Evolutionary conservation across 2,113 vertebrate genomes (phyloP).

Genomic region (Aleadryas rufinucha): DNA sequence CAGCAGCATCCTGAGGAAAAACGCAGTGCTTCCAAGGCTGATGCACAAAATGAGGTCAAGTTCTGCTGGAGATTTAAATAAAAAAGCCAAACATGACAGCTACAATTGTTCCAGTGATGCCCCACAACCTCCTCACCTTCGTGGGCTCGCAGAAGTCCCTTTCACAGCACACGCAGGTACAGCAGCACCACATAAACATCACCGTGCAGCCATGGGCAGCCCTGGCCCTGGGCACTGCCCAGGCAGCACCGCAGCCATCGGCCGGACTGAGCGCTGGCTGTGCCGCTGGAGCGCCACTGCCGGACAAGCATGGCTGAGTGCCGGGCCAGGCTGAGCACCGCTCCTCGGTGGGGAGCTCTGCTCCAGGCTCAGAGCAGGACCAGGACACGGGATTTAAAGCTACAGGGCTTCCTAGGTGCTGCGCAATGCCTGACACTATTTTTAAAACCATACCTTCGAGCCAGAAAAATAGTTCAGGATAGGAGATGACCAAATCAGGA

Average conservation of each 20-base stretch:
- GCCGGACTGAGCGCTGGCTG: neutral
- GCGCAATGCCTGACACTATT: neutral
- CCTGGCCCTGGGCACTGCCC: neutral
- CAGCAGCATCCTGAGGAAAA: neutral
- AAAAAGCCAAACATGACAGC: neutral
- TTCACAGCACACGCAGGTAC: slow-evolving; percentile 65
- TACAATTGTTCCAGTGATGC: neutral
- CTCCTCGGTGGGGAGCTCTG: neutral
- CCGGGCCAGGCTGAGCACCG: neutral
- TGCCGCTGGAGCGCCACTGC: neutral
- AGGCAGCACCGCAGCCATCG: neutral
- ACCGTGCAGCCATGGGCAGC: neutral
- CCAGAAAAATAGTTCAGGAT: neutral
- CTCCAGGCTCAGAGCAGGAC: neutral
- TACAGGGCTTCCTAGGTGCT: neutral
- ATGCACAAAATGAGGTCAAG: slow-evolving; percentile 53
- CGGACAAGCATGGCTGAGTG: neutral
- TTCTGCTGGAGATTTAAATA: neutral
- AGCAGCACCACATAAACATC: slow-evolving; percentile 72
- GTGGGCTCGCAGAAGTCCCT: slow-evolving; percentile 48
- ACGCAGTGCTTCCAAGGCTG: neutral
- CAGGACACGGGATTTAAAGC: slow-evolving; percentile 41
- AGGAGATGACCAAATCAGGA: neutral
- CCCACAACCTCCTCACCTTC: slow-evolving; percentile 63
- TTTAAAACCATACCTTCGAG: neutral